Conservation (phyloP, 2,888 invertebrate species). For the Marasmarcha lunaedactyla region DNA sequence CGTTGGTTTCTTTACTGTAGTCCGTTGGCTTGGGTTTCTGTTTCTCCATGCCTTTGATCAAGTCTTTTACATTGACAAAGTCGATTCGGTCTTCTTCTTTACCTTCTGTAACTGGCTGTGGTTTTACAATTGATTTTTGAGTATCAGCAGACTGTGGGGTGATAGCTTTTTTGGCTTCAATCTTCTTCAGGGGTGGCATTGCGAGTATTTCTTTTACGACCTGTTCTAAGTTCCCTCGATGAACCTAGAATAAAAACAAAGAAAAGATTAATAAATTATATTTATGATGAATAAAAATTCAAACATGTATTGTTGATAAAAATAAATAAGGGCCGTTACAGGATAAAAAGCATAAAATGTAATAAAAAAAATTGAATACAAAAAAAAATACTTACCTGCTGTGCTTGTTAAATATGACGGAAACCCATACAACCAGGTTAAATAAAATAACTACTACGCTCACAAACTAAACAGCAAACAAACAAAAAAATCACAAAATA, state of each 20-base stretch:
- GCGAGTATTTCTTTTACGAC: slow-evolving; percentile 51
- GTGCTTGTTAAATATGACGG: slow-evolving; percentile 4
- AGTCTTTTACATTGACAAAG: slow-evolving; percentile 70
- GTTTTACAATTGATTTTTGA: slow-evolving; percentile 27
- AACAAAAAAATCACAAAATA: too few species aligned
- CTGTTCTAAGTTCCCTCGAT: slow-evolving; percentile 67
- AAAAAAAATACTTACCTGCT: slow-evolving; percentile 16
- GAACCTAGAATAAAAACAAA: slow-evolving; percentile 50
- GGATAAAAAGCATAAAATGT: slow-evolving; percentile 7
- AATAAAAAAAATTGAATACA: slow-evolving; percentile 18
- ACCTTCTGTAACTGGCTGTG: slow-evolving; percentile 27
- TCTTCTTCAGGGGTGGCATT: slow-evolving; percentile 51
- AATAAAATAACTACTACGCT: too few species aligned
- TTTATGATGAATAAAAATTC: slow-evolving; percentile 10
- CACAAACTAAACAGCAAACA: too few species aligned
- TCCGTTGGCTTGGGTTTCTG: slow-evolving; percentile 35
- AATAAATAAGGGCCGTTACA: too few species aligned
- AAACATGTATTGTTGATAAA: too few species aligned
- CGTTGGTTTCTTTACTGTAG: slow-evolving; percentile 42
- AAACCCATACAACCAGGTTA: slow-evolving; percentile 3
- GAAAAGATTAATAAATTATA: slow-evolving; percentile 5
- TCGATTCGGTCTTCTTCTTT: slow-evolving; percentile 64
- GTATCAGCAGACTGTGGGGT: slow-evolving; percentile 33
- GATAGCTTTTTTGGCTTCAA: slow-evolving; percentile 33
- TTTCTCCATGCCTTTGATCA: slow-evolving; percentile 74